Percentiles rank a stretch among this genome's conserved stretches.
phyloP scores from a whole-genome alignment of 2,797 vertebrate genomes.

The Bryconaethiops microstoma region DNA sequence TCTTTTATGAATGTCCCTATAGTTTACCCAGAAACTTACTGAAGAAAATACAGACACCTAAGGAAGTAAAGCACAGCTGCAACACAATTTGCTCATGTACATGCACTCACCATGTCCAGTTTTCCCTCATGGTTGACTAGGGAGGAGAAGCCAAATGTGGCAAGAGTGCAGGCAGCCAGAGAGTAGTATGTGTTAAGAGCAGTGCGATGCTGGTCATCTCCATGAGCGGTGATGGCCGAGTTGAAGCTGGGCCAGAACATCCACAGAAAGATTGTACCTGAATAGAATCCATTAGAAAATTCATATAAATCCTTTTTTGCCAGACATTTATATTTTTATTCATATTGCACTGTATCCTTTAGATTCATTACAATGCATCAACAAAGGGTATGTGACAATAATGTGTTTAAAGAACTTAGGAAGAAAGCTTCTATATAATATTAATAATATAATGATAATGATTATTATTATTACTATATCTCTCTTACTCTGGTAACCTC shows the following conservation, averaged over 20 bases:
- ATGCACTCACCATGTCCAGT: slow-evolving; percentile 83
- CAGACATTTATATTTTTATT: no score
- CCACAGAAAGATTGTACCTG: slow-evolving; percentile 93
- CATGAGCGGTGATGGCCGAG: slow-evolving; percentile 75
- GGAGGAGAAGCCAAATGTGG: slow-evolving; percentile 81
- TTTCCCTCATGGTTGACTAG: slow-evolving; percentile 78
- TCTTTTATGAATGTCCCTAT: no score
- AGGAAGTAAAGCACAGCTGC: neutral
- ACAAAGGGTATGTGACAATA: no score
- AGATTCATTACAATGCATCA: no score
- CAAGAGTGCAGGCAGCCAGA: slow-evolving; percentile 83
- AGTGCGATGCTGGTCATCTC: slow-evolving; percentile 83
- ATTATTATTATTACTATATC: no score
- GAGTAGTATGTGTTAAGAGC: slow-evolving; percentile 92
- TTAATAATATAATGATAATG: no score
- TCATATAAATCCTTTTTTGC: neutral
- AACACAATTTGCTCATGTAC: slow-evolving; percentile 11
- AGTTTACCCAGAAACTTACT: no score
- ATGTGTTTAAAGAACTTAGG: no score
- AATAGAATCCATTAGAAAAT: neutral
- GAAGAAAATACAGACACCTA: no score
- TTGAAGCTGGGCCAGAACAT: slow-evolving; percentile 97
- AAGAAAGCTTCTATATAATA: no score
- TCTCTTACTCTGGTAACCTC: no score
- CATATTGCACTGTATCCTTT: no score